A percentile compares a stretch with the other conserved stretches of the same genome.
phyloP scores from a whole-genome alignment of 2,797 vertebrate genomes.

The Enteromius argenteus region DNA sequence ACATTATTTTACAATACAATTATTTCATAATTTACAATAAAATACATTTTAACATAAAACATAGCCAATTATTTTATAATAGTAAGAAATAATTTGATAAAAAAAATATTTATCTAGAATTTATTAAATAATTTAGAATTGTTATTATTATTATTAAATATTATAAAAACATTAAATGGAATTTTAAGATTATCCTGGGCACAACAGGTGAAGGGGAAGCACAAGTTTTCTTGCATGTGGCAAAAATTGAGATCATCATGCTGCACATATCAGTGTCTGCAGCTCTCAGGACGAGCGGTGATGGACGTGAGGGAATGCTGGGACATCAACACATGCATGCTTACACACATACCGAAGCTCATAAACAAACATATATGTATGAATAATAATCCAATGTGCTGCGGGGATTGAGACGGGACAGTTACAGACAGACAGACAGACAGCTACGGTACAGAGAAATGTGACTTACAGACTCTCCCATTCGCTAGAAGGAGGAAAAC shows the following conservation, averaged over 20 bases:
- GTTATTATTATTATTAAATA: neutral
- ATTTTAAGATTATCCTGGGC: neutral
- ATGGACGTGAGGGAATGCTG: constrained; percentile 28
- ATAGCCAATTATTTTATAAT: neutral
- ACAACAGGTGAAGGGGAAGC: constrained; percentile 57
- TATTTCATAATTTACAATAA: neutral
- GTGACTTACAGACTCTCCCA: constrained; percentile 98
- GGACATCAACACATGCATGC: constrained; percentile 5
- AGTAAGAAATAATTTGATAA: neutral
- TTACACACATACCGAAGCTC: neutral
- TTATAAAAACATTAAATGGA: no score
- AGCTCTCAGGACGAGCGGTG: constrained; percentile 47
- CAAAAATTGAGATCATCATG: constrained; percentile 54
- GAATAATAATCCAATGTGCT: constrained; percentile 32
- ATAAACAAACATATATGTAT: constrained; percentile 33
- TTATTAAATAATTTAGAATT: neutral
- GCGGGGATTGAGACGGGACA: constrained; percentile 16
- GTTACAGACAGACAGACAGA: constrained; percentile 55
- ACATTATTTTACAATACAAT: neutral
- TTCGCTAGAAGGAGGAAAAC: constrained; percentile 89
- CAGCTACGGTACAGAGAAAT: constrained; percentile 75
- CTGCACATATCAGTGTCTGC: constrained; percentile 49
- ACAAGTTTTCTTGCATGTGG: constrained; percentile 56
- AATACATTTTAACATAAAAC: neutral
- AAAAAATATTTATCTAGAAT: neutral